Conservation (phyloP, 1,140 invertebrate genomes). For the Dryas iulia region DNA sequence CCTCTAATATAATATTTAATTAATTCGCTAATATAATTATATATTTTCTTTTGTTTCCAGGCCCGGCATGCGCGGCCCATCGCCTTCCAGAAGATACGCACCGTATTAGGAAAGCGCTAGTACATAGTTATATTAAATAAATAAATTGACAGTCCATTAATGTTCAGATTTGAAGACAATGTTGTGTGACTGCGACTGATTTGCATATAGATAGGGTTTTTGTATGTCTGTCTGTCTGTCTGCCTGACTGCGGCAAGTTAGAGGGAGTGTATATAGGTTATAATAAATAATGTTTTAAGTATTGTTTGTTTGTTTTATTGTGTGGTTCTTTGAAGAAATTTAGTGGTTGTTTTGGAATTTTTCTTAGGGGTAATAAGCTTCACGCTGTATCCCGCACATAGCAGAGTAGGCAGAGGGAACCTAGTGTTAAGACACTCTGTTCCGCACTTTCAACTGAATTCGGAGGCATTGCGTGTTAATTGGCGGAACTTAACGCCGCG, state of each 20-base stretch:
- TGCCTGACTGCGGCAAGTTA: conserved; percentile 32
- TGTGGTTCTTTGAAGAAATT: too few species aligned
- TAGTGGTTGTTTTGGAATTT: too few species aligned
- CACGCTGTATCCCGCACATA: too few species aligned
- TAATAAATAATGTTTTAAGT: conserved; percentile 69
- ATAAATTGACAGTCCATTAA: conserved; percentile 35
- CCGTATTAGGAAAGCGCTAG: conserved; percentile 81
- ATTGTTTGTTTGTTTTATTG: conserved; percentile 30
- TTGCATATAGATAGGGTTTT: conserved; percentile 39
- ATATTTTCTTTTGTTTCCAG: conserved; percentile 65
- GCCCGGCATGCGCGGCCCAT: conserved; percentile 86
- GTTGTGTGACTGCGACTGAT: conserved; percentile 40
- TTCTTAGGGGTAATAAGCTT: too few species aligned
- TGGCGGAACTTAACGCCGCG: too few species aligned
- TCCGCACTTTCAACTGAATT: too few species aligned
- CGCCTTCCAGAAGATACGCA: conserved; percentile 89
- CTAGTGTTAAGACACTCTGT: too few species aligned
- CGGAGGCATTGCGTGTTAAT: too few species aligned
- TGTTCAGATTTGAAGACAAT: conserved; percentile 33
- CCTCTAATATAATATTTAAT: too few species aligned
- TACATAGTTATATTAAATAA: background rate
- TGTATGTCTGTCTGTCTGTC: conserved; percentile 48
- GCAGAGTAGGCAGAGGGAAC: too few species aligned
- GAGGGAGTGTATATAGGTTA: conserved; percentile 61
- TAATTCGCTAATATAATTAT: too few species aligned